Base-by-base conservation (phyloP, 2,113 vertebrate genomes). In the Periophthalmus modestus region DNA sequence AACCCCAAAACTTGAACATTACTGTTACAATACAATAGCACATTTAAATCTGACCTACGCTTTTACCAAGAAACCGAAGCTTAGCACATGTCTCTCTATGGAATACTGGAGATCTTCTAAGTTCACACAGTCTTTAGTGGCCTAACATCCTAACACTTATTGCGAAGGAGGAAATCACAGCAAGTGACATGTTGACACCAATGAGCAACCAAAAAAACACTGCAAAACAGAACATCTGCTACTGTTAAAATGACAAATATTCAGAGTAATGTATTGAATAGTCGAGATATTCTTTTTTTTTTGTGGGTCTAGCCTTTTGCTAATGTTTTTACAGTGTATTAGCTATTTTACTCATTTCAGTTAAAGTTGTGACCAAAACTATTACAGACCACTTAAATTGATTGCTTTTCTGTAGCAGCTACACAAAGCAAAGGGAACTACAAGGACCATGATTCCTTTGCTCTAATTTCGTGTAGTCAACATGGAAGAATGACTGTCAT, bases 61-160 rank as follows among this genome's bases (percentile, higher is more conserved):
- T 88, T 84, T 83, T 77, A 91, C 82, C 71, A 69, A 87, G 84
- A 71, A 87, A 85, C 81, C 73, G 74, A 90, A 92, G 88, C 86
- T 84, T 85, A 84, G 74, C 86, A 92, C 88, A 88, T 91, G 90
- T 82, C 81, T 86, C 82, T 84, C 89, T 93, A 93, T 84, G 74
- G 84, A 91, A 91, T 86, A 84, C 81, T 79, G 80, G 79, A 74
- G 65, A 87, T 90, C 80, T 80, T 70, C 85, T 85, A 85, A 70
- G 72, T 28, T 33, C 24, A 61, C 83, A 90, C 80, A 91, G 82
- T 85, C 87, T 43, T 43, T 43, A 84, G 93, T 93, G 89, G 91
- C 77, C 13, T 94, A 86, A 93, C 86, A 93, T 90, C 85, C 91
- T 92, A 91, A 94, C 90, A 92, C 74, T 94, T 94, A 94, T 92